Base-by-base conservation (phyloP, 2,797 vertebrate genomes). In the Mus spretus region DNA sequence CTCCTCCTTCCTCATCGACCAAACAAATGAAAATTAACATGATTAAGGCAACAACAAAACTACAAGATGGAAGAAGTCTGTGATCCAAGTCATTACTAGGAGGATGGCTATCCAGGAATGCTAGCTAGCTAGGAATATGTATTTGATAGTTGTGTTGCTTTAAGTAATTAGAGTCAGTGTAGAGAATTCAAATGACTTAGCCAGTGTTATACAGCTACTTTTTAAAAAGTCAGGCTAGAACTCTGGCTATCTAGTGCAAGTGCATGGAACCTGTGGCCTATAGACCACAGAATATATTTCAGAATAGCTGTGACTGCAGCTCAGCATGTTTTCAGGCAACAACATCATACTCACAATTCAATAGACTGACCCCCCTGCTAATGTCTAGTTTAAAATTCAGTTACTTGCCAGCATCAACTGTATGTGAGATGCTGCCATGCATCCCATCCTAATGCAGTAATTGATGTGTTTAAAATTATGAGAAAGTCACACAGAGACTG, bases 81-180 rank as follows among this genome's bases (percentile, higher is more conserved):
- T 86, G 37, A 12, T 28, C 1, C 55, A 53, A 86, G 37, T 50
- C 63, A 94, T 24, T 40, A 44, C 50, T 80, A 91, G 28, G 34
- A 93, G 61, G 24, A 86, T 40, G 86, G 15, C 31, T 96, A 53
- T 90, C 83, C 79, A 96, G 59, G 44, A 92, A 95, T 93, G 37
- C 26, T 77, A 96, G 20, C 9, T 83, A 95, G 63, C 34, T 37
- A 85, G 65, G 34, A 91, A 77, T 72, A 88, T 55, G 4, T 59
- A 82, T 40, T 94, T 19, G 26, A 74, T 50, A 83, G 34, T 63
- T 96, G n/a, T 10, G 31, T 53, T 78, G 34, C 67, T 87, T 96
- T 90, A 86, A 89, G 34, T 77, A 44, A 93, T 19, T n/a, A 31
- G 57, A 94, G 8, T 93, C 89, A 77, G 79, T 87, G 82, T 0